phyloP scores from a whole-genome alignment of 2,797 vertebrate genomes.

The Otus scops region DNA sequence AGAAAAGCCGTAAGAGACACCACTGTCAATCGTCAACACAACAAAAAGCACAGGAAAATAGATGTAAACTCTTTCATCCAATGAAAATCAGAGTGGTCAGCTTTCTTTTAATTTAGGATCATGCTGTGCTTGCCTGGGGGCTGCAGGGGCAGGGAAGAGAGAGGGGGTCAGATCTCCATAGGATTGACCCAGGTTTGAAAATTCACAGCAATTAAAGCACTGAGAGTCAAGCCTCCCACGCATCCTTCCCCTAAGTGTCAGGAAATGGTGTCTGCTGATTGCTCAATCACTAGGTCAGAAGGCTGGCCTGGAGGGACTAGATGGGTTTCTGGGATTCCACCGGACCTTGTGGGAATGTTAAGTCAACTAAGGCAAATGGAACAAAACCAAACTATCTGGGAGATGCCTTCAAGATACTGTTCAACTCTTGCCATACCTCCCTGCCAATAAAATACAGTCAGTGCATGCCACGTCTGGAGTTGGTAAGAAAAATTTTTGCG shows the following conservation, averaged over 20 bases:
- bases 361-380: not conserved
- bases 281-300: slow-evolving; percentile 30
- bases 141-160: not conserved
- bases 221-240: slow-evolving; percentile 33
- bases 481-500: not conserved
- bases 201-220: slow-evolving; percentile 3
- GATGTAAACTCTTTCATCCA: not conserved
- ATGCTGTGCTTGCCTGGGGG: slow-evolving; percentile 19
- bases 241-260: slow-evolving; percentile 18
- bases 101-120: slow-evolving; percentile 34
- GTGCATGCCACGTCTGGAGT: not conserved
- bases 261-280: slow-evolving; percentile 35
- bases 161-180: slow-evolving; percentile 27
- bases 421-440: not conserved
- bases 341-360: not conserved
- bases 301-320: slow-evolving; percentile 17
- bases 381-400: not conserved
- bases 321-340: slow-evolving; percentile 32
- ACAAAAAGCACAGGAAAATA: slow-evolving; percentile 4
- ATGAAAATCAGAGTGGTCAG: slow-evolving; percentile 33
- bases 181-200: slow-evolving; percentile 52
- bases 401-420: slow-evolving; percentile 3
- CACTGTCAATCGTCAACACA: not conserved
- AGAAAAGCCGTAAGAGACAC: not conserved
- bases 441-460: not conserved